Conservation (phyloP, 2,888 invertebrate genomes). For the Drosophila nigricruria region DNA sequence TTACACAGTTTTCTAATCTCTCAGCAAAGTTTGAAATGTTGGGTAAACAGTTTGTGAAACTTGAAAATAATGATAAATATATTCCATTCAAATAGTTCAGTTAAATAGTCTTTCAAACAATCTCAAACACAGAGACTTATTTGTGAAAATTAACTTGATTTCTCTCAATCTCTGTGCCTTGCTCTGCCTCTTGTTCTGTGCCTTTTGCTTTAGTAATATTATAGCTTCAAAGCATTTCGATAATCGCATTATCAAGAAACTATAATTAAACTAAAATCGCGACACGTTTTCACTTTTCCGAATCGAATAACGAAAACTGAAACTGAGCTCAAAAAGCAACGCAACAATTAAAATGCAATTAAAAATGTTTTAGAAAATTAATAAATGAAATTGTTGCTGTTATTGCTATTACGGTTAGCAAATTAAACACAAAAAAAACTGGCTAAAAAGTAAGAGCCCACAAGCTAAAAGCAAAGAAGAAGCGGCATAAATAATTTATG, state of each 20-base stretch:
- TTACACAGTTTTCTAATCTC: slow-evolving; percentile 8
- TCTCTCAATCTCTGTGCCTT: not conserved
- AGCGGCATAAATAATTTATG: slow-evolving; percentile 66
- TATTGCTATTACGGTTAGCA: slow-evolving; percentile 37
- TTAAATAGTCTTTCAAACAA: not conserved
- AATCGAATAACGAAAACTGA: slow-evolving; percentile 30
- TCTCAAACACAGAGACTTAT: not conserved
- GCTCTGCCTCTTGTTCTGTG: not conserved
- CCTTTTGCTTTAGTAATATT: not conserved
- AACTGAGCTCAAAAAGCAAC: slow-evolving; percentile 38
- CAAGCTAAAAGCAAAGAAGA: slow-evolving; percentile 3
- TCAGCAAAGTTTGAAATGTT: not conserved
- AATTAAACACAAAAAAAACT: slow-evolving; percentile 47
- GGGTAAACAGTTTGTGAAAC: not conserved
- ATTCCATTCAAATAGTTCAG: not conserved
- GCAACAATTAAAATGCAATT: slow-evolving; percentile 70
- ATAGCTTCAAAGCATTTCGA: slow-evolving; percentile 16
- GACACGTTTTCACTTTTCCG: slow-evolving; percentile 73
- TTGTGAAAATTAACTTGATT: slow-evolving; percentile 1
- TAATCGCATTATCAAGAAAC: slow-evolving; percentile 67
- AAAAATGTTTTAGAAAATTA: slow-evolving; percentile 55
- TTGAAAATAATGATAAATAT: not conserved
- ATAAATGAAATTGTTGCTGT: slow-evolving; percentile 20
- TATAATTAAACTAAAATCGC: slow-evolving; percentile 54
- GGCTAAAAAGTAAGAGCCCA: slow-evolving; percentile 38